phyloP scores from a whole-genome alignment of 2,797 vertebrate genomes.

The Micropoecilia bifurca region DNA sequence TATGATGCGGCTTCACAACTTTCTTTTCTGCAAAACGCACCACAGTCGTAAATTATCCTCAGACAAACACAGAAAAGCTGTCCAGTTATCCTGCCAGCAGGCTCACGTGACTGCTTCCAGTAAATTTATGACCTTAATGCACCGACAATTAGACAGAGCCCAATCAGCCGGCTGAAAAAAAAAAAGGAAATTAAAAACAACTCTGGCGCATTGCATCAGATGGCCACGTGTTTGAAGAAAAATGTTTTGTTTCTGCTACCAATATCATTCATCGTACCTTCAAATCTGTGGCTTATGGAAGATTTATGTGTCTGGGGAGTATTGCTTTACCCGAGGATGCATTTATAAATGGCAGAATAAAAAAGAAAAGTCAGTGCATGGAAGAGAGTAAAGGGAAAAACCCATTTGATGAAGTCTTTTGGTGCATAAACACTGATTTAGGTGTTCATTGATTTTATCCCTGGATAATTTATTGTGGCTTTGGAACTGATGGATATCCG shows the following conservation, averaged over 20 bases:
- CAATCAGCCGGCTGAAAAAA: conserved; percentile 41
- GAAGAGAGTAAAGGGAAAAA: not conserved
- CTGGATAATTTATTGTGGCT: not conserved
- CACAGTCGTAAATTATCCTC: conserved; percentile 36
- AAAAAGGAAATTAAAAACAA: conserved; percentile 21
- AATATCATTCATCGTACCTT: not conserved
- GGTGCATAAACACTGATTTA: not conserved
- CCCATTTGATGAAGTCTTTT: not conserved
- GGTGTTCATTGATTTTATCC: not conserved
- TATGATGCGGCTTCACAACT: conserved; percentile 26
- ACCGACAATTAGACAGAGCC: conserved; percentile 37
- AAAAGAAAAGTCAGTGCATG: not conserved
- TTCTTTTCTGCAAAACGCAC: conserved; percentile 46
- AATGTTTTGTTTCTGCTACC: conserved; percentile 11
- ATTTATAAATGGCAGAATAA: not conserved
- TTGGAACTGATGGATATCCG: not conserved
- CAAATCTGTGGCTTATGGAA: conserved; percentile 6
- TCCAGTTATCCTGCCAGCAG: conserved; percentile 10
- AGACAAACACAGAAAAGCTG: conserved; percentile 35
- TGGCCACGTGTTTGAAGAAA: conserved; percentile 3
- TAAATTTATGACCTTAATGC: conserved; percentile 54
- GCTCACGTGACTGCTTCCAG: conserved; percentile 52
- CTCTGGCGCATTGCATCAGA: conserved; percentile 23
- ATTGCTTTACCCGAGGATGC: not conserved
- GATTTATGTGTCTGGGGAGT: not conserved